Percentiles rank a stretch among this genome's conserved stretches.
Evolutionary conservation across 2,888 invertebrate species (phyloP).

Genomic region (Gymnocheta viridis): DNA sequence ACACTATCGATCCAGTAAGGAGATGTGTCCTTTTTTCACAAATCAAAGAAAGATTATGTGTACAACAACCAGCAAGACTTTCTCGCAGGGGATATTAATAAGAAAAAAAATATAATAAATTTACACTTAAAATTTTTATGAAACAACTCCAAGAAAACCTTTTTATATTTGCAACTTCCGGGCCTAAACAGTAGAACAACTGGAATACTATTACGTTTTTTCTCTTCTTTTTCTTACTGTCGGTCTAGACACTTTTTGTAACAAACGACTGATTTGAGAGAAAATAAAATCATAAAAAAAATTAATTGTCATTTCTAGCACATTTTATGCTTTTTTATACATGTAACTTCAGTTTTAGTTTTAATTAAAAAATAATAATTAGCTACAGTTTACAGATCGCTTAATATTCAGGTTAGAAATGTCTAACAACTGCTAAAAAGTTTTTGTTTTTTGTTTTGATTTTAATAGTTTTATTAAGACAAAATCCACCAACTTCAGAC

Average conservation of each 20-base stretch:
- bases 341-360: not conserved
- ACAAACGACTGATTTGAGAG: conserved; percentile 6
- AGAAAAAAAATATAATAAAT: too few species aligned
- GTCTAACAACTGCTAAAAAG: conserved; percentile 15
- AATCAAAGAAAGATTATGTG: too few species aligned
- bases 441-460: conserved; percentile 1
- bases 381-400: conserved; percentile 59
- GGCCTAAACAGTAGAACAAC: too few species aligned
- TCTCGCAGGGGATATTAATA: too few species aligned
- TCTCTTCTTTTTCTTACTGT: not conserved
- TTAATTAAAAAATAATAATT: conserved; percentile 42
- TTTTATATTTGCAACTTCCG: too few species aligned
- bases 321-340: not conserved
- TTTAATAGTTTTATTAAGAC: not conserved
- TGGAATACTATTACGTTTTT: too few species aligned
- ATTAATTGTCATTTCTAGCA: conserved; percentile 51
- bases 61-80: too few species aligned
- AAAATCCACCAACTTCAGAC: not conserved
- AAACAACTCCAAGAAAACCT: too few species aligned
- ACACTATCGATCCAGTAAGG: too few species aligned
- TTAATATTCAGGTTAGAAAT: conserved; percentile 67
- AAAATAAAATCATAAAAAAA: conserved; percentile 1
- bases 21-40: too few species aligned
- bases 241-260: conserved; percentile 35
- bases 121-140: too few species aligned